phyloP scores from a whole-genome alignment of 2,888 invertebrate genomes.

The Leptinotarsa peninsularis region DNA sequence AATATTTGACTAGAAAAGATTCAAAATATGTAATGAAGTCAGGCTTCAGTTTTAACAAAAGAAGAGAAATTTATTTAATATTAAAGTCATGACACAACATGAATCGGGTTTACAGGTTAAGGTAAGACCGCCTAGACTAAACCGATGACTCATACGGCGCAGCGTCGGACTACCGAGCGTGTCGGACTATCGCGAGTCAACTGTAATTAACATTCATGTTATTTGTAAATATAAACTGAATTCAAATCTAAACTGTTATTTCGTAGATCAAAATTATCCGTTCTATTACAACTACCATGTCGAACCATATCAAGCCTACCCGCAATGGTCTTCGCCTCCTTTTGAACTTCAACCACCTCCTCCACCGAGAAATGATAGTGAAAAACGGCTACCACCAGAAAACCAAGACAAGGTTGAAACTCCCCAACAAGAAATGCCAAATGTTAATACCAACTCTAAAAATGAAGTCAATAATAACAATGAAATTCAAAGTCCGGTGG shows the following conservation, averaged over 20 bases:
- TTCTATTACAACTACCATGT: slow-evolving; percentile 55
- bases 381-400: slow-evolving; percentile 7
- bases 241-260: neutral
- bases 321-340: slow-evolving; percentile 42
- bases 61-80: too few species aligned
- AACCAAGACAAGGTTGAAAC: neutral
- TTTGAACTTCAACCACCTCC: slow-evolving; percentile 38
- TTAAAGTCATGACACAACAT: too few species aligned
- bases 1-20: too few species aligned
- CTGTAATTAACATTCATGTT: too few species aligned
- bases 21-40: too few species aligned
- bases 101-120: too few species aligned
- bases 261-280: slow-evolving; percentile 53
- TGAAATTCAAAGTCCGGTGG: slow-evolving; percentile 26
- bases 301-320: slow-evolving; percentile 45
- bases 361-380: slow-evolving; percentile 29
- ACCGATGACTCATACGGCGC: too few species aligned
- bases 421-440: neutral
- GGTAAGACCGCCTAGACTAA: too few species aligned
- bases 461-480: slow-evolving; percentile 34
- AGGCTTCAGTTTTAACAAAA: too few species aligned
- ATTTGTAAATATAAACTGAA: too few species aligned
- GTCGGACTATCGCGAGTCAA: too few species aligned
- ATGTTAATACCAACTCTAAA: neutral
- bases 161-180: too few species aligned